These are phyloP conservation scores for Drosophila mauritiana DNA, from an alignment of 1,140 invertebrate species.

Conservation along the genomic window DNA sequence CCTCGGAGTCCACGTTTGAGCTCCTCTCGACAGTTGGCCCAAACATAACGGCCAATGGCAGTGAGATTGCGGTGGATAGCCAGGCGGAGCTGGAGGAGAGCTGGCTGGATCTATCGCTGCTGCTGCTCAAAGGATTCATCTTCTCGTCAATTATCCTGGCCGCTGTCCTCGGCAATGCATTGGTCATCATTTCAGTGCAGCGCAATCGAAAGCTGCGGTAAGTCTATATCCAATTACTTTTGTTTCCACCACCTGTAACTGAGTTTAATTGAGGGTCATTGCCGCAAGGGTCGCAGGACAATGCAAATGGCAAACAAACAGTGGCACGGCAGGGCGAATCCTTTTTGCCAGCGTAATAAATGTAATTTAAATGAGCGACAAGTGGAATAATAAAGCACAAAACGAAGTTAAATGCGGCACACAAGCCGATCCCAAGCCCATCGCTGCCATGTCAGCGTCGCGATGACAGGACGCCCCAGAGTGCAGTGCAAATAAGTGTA, in stretches of 20 bases:
- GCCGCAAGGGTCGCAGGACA: slow-evolving; percentile 24
- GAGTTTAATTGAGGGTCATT: slow-evolving; percentile 44
- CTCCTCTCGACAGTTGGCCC: slow-evolving; percentile 56
- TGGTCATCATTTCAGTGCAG: slow-evolving; percentile 90
- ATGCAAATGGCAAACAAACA: slow-evolving; percentile 13
- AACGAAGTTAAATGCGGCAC: slow-evolving; percentile 68
- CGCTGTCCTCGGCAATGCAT: slow-evolving; percentile 94
- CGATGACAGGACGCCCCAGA: slow-evolving; percentile 45
- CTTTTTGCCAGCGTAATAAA: slow-evolving; percentile 44
- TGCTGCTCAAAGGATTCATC: slow-evolving; percentile 90
- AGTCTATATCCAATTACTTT: slow-evolving; percentile 41
- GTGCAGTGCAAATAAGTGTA: slow-evolving; percentile 52
- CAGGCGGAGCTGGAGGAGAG: slow-evolving; percentile 62
- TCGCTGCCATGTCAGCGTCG: slow-evolving; percentile 39
- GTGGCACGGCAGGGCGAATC: not conserved
- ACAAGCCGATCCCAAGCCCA: slow-evolving; percentile 44
- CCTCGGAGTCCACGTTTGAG: slow-evolving; percentile 49
- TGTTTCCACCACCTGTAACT: not conserved
- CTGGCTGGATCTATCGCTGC: slow-evolving; percentile 86
- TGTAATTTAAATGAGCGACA: slow-evolving; percentile 77
- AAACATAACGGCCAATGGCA: slow-evolving; percentile 63
- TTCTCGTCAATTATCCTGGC: slow-evolving; percentile 94
- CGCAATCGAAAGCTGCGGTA: slow-evolving; percentile 84
- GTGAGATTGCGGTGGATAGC: slow-evolving; percentile 31
- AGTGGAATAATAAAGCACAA: slow-evolving; percentile 72